A percentile compares a stretch with the other conserved stretches of the same genome.
phyloP scores from a whole-genome alignment of 2,113 vertebrate species.

The Benitochromis conjunctus region DNA sequence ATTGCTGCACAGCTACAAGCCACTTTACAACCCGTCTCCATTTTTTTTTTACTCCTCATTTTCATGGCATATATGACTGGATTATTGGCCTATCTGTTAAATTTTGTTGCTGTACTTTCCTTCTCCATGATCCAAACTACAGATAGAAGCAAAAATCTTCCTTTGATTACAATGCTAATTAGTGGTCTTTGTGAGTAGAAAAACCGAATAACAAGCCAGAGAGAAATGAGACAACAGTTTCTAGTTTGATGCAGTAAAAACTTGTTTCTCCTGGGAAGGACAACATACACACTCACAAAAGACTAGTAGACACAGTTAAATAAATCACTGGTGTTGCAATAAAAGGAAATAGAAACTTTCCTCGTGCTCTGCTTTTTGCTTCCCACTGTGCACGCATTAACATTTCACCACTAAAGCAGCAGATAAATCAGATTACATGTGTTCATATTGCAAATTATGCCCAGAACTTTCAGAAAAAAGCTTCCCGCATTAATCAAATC shows the following conservation, averaged over 20 bases:
- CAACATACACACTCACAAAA: background rate
- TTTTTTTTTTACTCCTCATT: background rate
- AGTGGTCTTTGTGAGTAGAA: background rate
- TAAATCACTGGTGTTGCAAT: background rate
- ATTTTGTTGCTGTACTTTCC: background rate
- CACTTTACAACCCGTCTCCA: background rate
- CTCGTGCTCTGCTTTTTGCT: background rate
- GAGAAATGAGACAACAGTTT: background rate
- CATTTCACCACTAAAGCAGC: constrained; percentile 10
- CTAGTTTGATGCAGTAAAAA: background rate
- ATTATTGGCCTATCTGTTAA: background rate
- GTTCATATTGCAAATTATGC: constrained; percentile 18
- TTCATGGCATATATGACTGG: background rate
- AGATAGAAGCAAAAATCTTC: background rate
- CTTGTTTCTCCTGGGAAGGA: background rate
- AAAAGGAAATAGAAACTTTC: background rate
- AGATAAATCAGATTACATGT: constrained; percentile 34
- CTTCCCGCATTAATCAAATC: background rate
- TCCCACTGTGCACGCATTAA: constrained; percentile 19
- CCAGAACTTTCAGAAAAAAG: background rate
- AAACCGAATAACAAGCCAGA: background rate
- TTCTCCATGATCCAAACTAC: background rate
- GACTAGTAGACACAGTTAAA: background rate
- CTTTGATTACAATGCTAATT: background rate
- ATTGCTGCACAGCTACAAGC: background rate